Evolutionary conservation across 2,888 invertebrate genomes (phyloP).

Genomic region (Eretmocerus hayati): DNA sequence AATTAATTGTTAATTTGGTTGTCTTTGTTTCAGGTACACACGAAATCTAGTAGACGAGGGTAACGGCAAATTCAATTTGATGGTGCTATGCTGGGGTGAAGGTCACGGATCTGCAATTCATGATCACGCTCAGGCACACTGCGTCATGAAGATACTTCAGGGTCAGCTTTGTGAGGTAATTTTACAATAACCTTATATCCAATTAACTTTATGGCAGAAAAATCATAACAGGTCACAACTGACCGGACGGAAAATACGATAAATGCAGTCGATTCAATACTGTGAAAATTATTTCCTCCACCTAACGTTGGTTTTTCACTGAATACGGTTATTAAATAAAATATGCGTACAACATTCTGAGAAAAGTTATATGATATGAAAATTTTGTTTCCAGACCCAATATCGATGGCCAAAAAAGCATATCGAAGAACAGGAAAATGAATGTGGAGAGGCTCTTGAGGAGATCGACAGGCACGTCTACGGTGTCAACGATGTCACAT

Average conservation of each 20-base stretch:
- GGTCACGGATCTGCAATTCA: slow-evolving; percentile 93
- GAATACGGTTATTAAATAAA: too few species aligned
- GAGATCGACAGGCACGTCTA: slow-evolving; percentile 62
- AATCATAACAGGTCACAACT: too few species aligned
- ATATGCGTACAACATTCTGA: too few species aligned
- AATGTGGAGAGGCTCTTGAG: slow-evolving; percentile 51
- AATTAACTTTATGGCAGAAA: too few species aligned
- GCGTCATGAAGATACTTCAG: slow-evolving; percentile 92
- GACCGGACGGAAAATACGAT: too few species aligned
- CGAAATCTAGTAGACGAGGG: slow-evolving; percentile 92
- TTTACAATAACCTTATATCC: too few species aligned
- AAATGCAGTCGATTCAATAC: too few species aligned
- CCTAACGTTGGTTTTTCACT: too few species aligned
- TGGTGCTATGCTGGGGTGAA: slow-evolving; percentile 97
- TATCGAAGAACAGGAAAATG: slow-evolving; percentile 43
- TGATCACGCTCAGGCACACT: slow-evolving; percentile 93
- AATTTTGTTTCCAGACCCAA: slow-evolving; percentile 46
- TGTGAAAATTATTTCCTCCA: too few species aligned
- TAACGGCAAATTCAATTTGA: slow-evolving; percentile 94
- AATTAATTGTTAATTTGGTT: too few species aligned
- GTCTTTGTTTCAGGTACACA: slow-evolving; percentile 89
- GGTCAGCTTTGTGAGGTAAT: slow-evolving; percentile 73
- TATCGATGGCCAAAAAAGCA: slow-evolving; percentile 66
- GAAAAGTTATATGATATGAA: too few species aligned
- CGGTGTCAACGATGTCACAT: slow-evolving; percentile 74